Base-by-base conservation (phyloP, 1,140 invertebrate species). In the Aphidius ervi region DNA sequence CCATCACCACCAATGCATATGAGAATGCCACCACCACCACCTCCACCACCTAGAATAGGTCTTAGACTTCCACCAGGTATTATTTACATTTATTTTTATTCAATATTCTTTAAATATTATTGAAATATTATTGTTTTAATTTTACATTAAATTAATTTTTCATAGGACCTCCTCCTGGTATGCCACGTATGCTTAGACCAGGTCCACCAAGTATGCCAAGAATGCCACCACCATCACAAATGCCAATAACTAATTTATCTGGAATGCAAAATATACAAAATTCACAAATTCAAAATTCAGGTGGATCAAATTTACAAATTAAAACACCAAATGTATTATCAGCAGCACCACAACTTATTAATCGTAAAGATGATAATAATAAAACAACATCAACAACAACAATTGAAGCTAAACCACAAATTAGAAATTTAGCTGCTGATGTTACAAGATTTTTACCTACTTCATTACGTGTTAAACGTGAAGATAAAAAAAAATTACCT, bases 371-470 rank as follows among this genome's bases (percentile, higher is more conserved):
- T 56, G 77, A 77, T 43, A 79, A 76, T 49, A 83, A 88, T 72
- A 82, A 84, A 74, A 31, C 23, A 31, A 31, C 23, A 16, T 85
- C 86, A 62, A 83, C 88, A 23, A 92, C 93, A 0, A 90, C 88
- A 1, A 97, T 98, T 65, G 92, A 92, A 69, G 95, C 95, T 0
- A 97, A 97, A 76, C 95, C 95, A 2, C 94, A 97, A 81, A 96
- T 98, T 58, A 84, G 92, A 70, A 97, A 96, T 82, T 81, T 97
- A 7, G 94, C 92, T 63, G 94, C 94, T 0, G 96, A 98, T 79
- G 91, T 98, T 1, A 98, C 95, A 0, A 81, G 94, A 66, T 98
- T 99, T 78, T 89, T 96, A 45, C 96, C 96, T 4, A 95, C 93
- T 0, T 89, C 94, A 4, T 81, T 98, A 9, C 84, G 95, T 63